These are phyloP conservation scores for Sternotherus odoratus DNA, from an alignment of 2,797 vertebrate genomes.

Conservation along the genomic window DNA sequence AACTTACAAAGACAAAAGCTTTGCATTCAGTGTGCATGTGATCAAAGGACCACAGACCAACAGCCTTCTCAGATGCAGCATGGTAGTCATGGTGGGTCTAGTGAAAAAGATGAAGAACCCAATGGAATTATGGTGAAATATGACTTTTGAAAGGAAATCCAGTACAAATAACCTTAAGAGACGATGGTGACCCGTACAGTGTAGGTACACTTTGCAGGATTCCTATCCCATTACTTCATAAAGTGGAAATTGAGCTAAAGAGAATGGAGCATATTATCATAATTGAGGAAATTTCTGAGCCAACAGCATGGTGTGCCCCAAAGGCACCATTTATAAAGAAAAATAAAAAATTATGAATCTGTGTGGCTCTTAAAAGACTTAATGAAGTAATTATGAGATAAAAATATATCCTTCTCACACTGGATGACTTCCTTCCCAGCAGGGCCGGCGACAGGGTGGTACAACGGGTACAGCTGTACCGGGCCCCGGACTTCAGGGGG, in stretches of 20 bases:
- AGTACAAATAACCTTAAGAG: neutral
- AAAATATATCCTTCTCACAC: neutral
- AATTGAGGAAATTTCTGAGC: neutral
- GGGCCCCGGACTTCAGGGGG: too few relatives aligned
- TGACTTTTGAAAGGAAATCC: neutral
- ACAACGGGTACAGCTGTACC: too few relatives aligned
- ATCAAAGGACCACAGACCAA: too few relatives aligned
- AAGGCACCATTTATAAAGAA: neutral
- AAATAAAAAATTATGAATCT: neutral
- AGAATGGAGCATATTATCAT: neutral
- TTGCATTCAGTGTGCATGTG: neutral
- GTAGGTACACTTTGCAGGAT: neutral
- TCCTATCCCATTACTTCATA: neutral
- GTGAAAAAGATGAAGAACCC: neutral
- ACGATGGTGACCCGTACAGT: too few relatives aligned
- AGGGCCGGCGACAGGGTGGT: too few relatives aligned
- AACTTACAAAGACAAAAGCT: neutral
- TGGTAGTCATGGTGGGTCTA: neutral
- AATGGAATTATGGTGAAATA: neutral
- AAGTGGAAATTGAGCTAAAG: neutral
- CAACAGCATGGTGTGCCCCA: neutral
- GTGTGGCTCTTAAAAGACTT: neutral
- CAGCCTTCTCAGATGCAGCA: neutral
- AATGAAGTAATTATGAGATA: neutral
- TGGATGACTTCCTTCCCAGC: neutral